phyloP scores from a whole-genome alignment of 2,888 invertebrate genomes.

The Tortrix viridana region DNA sequence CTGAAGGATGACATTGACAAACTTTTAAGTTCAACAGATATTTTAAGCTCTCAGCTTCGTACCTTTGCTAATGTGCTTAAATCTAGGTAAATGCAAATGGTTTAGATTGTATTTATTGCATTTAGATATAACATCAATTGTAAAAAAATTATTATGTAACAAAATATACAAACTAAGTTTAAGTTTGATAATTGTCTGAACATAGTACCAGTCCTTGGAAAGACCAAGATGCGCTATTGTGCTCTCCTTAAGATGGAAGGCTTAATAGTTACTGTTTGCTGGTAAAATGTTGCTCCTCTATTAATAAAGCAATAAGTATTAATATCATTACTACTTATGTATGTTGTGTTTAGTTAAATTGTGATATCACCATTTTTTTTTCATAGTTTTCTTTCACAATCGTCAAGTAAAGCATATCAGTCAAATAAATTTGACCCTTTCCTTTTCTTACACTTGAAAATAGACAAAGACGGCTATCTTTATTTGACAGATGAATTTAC shows the following conservation, averaged over 20 bases:
- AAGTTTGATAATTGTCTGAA: conserved; percentile 61
- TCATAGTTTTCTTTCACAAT: conserved; percentile 66
- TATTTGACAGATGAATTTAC: no score
- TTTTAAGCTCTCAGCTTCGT: conserved; percentile 69
- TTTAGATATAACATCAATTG: conserved; percentile 77
- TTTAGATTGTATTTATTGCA: conserved; percentile 79
- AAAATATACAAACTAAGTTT: conserved; percentile 65
- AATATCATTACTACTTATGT: conserved; percentile 63
- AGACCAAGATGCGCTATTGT: conserved; percentile 4
- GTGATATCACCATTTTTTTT: conserved; percentile 76
- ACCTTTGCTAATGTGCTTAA: conserved; percentile 82
- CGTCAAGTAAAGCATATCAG: no score
- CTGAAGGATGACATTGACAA: conserved; percentile 79
- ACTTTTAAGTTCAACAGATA: conserved; percentile 67
- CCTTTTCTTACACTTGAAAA: no score
- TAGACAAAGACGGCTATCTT: no score
- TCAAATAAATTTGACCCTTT: no score
- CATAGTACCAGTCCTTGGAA: conserved; percentile 54
- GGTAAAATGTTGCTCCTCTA: conserved; percentile 53
- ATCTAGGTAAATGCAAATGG: conserved; percentile 73
- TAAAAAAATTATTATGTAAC: conserved; percentile 74
- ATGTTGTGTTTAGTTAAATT: conserved; percentile 78
- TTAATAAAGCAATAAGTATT: conserved; percentile 70
- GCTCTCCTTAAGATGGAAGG: not conserved
- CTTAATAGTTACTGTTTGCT: conserved; percentile 4